These are phyloP conservation scores for Helobdella robusta DNA, from an alignment of 2,888 invertebrate genomes.

Conservation along the genomic window DNA sequence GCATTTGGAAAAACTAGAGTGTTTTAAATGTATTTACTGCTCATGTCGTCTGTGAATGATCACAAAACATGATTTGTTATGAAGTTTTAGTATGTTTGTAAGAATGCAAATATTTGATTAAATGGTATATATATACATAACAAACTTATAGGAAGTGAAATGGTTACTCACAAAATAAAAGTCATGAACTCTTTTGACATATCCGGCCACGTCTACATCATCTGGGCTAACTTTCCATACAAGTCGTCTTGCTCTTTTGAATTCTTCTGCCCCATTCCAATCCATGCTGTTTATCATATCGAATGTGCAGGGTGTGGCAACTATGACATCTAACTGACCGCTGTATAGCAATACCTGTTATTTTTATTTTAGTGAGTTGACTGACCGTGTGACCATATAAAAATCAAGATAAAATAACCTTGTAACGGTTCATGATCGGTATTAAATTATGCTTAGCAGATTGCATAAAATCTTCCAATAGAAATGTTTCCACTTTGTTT, in stretches of 20 bases:
- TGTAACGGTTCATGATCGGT: slow-evolving; percentile 43
- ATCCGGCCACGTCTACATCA: slow-evolving; percentile 46
- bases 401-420: slow-evolving; percentile 21
- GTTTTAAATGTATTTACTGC: no score
- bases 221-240: slow-evolving; percentile 56
- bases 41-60: no score
- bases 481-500: slow-evolving; percentile 60
- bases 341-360: slow-evolving; percentile 66
- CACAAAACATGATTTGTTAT: no score
- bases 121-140: no score
- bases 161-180: no score
- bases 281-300: slow-evolving; percentile 65
- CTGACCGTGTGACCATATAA: neutral
- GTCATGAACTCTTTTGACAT: slow-evolving; percentile 41
- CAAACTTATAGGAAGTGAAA: no score
- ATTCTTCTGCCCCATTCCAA: slow-evolving; percentile 61
- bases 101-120: no score
- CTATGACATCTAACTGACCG: slow-evolving; percentile 82
- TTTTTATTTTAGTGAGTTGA: neutral
- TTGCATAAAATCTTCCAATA: slow-evolving; percentile 65
- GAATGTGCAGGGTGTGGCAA: slow-evolving; percentile 74
- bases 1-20: no score
- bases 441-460: slow-evolving; percentile 58
- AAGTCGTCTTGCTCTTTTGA: slow-evolving; percentile 56
- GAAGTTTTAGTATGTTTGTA: no score